phyloP scores from a whole-genome alignment of 2,797 vertebrate species.

The Eospalax fontanierii region DNA sequence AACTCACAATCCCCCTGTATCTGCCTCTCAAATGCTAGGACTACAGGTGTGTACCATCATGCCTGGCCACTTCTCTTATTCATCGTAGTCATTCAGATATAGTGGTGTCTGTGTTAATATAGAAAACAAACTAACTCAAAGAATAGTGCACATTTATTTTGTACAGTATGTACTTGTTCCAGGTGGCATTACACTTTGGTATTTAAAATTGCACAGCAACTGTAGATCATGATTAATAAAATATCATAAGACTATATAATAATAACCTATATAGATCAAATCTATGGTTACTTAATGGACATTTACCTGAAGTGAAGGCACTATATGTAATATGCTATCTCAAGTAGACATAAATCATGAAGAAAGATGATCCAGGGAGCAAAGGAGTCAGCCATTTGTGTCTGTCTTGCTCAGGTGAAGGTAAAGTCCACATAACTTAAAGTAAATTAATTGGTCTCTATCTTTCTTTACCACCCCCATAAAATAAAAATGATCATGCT shows the following conservation, averaged over 20 bases:
- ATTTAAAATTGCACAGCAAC: neutral
- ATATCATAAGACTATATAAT: conserved; percentile 29
- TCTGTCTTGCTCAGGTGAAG: conserved; percentile 52
- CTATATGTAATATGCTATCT: conserved; percentile 17
- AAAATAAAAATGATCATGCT: conserved; percentile 75
- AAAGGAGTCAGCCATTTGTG: conserved; percentile 41
- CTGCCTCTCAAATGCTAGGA: neutral
- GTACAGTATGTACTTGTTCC: neutral
- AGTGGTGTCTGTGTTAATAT: neutral
- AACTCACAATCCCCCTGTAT: neutral
- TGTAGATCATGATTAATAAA: conserved; percentile 63
- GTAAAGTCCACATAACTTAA: conserved; percentile 40
- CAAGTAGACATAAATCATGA: conserved; percentile 67
- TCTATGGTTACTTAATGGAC: conserved; percentile 17
- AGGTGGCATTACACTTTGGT: conserved; percentile 28
- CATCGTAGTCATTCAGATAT: neutral
- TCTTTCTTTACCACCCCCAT: conserved; percentile 1
- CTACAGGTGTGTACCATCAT: neutral
- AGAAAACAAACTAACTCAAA: conserved; percentile 53
- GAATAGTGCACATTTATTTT: conserved; percentile 49
- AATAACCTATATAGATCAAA: conserved; percentile 59
- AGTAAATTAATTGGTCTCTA: conserved; percentile 65
- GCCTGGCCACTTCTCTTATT: neutral
- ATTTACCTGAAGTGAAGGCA: conserved; percentile 62
- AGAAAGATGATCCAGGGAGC: conserved; percentile 51